These are phyloP conservation scores for Noctua janthe DNA, from an alignment of 2,888 invertebrate genomes.

Conservation along the genomic window DNA sequence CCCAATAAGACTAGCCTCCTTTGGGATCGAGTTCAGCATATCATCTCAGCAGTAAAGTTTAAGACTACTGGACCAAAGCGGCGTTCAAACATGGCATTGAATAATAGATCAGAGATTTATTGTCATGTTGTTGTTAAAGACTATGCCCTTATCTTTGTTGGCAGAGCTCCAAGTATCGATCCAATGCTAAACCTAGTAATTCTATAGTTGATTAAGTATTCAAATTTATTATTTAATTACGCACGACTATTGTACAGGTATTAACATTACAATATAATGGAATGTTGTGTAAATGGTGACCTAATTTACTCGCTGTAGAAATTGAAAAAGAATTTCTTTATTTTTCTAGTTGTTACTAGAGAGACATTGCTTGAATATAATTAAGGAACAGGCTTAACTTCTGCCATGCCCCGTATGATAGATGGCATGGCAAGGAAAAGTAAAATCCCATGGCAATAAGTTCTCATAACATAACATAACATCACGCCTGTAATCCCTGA, in stretches of 20 bases:
- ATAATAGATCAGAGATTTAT: conserved; percentile 10
- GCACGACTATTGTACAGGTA: neutral
- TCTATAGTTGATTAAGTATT: conserved; percentile 19
- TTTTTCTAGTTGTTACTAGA: neutral
- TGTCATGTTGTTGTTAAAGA: neutral
- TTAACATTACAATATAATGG: neutral
- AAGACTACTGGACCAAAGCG: neutral
- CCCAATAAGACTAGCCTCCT: neutral
- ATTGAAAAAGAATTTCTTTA: neutral
- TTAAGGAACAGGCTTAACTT: neutral
- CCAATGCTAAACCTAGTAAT: conserved; percentile 14
- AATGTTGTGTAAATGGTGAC: neutral
- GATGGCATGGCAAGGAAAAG: neutral
- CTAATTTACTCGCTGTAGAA: neutral
- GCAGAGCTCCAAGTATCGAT: conserved; percentile 25
- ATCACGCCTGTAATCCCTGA: too few relatives aligned
- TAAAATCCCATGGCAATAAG: neutral
- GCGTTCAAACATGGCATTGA: neutral
- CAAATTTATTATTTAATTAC: conserved; percentile 8
- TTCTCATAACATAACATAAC: too few relatives aligned
- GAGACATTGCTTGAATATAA: neutral
- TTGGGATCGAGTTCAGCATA: neutral
- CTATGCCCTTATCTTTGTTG: conserved; percentile 1
- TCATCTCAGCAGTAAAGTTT: neutral
- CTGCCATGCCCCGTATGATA: too few relatives aligned